Conservation (phyloP, 2,797 vertebrate genomes). For the Pelobates cultripes region DNA sequence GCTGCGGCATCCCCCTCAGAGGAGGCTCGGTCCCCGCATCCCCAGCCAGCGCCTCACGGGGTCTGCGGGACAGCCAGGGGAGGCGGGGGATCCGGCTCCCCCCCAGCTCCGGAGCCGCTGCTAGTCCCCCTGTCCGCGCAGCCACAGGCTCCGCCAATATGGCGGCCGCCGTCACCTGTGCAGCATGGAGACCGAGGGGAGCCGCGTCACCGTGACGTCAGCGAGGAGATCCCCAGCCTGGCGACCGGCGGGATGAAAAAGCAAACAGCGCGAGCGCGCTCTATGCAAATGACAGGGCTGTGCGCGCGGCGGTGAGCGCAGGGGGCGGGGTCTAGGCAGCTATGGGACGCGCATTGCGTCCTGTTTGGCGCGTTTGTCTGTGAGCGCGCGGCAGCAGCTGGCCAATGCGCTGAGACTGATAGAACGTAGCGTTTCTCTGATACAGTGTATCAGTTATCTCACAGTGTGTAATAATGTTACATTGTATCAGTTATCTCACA, state of each 20-base stretch:
- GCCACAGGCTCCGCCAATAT: conserved; percentile 43
- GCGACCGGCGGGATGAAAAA: background rate
- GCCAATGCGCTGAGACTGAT: background rate
- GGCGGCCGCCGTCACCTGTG: conserved; percentile 38
- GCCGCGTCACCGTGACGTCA: conserved; percentile 43
- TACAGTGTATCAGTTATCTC: too few species aligned
- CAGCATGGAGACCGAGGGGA: conserved; percentile 46
- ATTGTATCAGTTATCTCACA: too few species aligned
- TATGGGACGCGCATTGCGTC: background rate
- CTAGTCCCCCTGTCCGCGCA: conserved; percentile 12
- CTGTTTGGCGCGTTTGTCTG: background rate
- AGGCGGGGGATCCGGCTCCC: conserved; percentile 16
- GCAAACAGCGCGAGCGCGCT: background rate
- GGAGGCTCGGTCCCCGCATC: conserved; percentile 29
- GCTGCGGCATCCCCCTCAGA: conserved; percentile 76
- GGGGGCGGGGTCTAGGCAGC: background rate
- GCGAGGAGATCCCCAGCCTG: conserved; percentile 43
- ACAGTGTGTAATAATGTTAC: background rate
- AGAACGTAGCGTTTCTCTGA: background rate
- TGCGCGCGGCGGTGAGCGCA: background rate
- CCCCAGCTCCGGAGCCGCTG: conserved; percentile 25
- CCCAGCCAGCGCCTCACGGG: conserved; percentile 27
- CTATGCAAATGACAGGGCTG: background rate
- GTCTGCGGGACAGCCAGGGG: conserved; percentile 11
- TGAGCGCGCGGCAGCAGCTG: background rate